Conservation (phyloP, 2,797 vertebrate species). For the Alcedo atthis region DNA sequence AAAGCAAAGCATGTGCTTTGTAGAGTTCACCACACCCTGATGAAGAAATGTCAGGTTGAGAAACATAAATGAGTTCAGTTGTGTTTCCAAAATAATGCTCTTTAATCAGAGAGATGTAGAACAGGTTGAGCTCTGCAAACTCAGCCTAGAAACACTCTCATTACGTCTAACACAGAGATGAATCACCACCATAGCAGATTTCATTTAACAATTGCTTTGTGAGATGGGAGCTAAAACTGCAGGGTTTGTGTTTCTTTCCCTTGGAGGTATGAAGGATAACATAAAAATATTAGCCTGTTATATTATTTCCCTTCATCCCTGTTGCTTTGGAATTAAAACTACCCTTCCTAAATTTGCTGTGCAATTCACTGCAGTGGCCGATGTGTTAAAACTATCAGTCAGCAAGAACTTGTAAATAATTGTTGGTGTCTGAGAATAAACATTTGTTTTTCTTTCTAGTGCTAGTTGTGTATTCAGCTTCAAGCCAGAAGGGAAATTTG, state of each 20-base stretch:
- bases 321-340: neutral
- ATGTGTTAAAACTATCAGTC: neutral
- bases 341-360: neutral
- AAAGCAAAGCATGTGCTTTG: neutral
- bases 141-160: slow-evolving; percentile 31
- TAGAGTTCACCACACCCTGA: neutral
- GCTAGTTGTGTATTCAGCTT: neutral
- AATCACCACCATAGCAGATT: neutral
- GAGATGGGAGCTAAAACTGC: neutral
- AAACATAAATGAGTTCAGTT: slow-evolving; percentile 24
- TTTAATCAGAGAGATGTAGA: slow-evolving; percentile 48
- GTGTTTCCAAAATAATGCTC: slow-evolving; percentile 58
- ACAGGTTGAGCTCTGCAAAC: slow-evolving; percentile 47
- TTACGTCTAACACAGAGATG: neutral
- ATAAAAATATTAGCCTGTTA: slow-evolving; percentile 2
- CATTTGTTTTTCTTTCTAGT: slow-evolving; percentile 2
- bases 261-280: neutral
- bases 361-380: neutral
- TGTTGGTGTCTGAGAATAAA: neutral
- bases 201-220: neutral
- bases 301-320: neutral
- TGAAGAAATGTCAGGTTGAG: slow-evolving; percentile 34
- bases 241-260: slow-evolving; percentile 23
- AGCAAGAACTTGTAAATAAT: neutral
- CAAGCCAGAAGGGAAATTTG: neutral